Conservation (phyloP, 92 coral and sea anemone genomes). For the Blastomussa wellsi region DNA sequence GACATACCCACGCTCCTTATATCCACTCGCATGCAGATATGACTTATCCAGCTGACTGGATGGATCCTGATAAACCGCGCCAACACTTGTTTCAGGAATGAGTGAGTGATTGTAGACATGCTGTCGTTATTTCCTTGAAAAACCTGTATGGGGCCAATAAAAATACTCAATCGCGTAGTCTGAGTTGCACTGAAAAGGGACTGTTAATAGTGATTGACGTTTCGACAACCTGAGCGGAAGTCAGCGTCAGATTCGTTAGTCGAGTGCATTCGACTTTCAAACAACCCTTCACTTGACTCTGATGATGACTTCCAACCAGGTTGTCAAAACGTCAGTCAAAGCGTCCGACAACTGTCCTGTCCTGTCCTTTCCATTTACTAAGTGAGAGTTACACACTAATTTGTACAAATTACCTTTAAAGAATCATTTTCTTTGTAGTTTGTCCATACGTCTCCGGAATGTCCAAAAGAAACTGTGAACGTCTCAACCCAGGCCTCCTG, state of each 20-base stretch:
- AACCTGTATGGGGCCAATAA: background rate
- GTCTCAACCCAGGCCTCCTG: conserved; percentile 35
- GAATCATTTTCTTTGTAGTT: background rate
- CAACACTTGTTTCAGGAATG: background rate
- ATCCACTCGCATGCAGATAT: conserved; percentile 47
- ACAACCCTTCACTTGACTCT: too few relatives aligned
- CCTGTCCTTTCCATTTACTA: background rate
- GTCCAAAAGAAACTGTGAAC: conserved; percentile 3
- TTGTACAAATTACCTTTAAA: conserved; percentile 1
- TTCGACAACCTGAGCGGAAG: too few relatives aligned
- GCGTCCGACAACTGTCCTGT: too few relatives aligned
- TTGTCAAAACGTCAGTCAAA: too few relatives aligned
- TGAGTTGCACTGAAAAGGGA: too few relatives aligned
- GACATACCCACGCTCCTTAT: conserved; percentile 18
- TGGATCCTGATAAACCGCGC: conserved; percentile 31
- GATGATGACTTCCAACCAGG: too few relatives aligned
- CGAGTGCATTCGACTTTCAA: too few relatives aligned
- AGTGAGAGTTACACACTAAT: too few relatives aligned
- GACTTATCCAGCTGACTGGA: conserved; percentile 16
- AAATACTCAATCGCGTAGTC: too few relatives aligned
- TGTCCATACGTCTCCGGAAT: background rate
- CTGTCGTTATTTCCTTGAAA: conserved; percentile 37
- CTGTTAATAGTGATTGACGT: too few relatives aligned
- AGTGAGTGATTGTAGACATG: background rate
- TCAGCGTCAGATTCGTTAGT: too few relatives aligned